Evolutionary conservation across 2,888 invertebrate species (phyloP).

Genomic region (Drosophila antonietae): DNA sequence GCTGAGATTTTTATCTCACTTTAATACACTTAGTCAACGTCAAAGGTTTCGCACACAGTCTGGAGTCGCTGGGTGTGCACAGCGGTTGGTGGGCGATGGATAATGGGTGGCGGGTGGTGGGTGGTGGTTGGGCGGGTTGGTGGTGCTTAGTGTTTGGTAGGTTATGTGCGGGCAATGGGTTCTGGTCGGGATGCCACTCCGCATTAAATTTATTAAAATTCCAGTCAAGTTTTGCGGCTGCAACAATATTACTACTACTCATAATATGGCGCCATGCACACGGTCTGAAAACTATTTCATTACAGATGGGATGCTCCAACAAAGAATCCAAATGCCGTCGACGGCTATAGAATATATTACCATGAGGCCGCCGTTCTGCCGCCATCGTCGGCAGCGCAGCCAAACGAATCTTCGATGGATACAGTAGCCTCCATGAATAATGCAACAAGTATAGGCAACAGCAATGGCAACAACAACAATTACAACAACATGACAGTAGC

Average conservation of each 20-base stretch:
- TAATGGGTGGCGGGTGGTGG: neutral
- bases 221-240: slow-evolving; percentile 77
- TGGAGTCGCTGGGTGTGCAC: slow-evolving; percentile 10
- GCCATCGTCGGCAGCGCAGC: slow-evolving; percentile 58
- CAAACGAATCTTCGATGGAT: slow-evolving; percentile 57
- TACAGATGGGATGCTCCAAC: slow-evolving; percentile 91
- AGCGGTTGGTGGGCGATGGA: slow-evolving; percentile 4
- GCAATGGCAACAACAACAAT: slow-evolving; percentile 39
- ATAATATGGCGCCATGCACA: slow-evolving; percentile 72
- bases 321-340: slow-evolving; percentile 93
- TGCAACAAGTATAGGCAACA: slow-evolving; percentile 78
- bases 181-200: slow-evolving; percentile 25
- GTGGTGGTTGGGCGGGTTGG: neutral
- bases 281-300: slow-evolving; percentile 77
- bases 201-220: slow-evolving; percentile 79
- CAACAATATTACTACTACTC: slow-evolving; percentile 79
- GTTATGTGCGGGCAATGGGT: slow-evolving; percentile 7
- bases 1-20: slow-evolving; percentile 79
- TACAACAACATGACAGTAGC: slow-evolving; percentile 54
- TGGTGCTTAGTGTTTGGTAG: neutral
- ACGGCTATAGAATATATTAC: slow-evolving; percentile 94
- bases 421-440: slow-evolving; percentile 72
- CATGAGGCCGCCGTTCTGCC: slow-evolving; percentile 86
- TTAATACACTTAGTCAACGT: slow-evolving; percentile 80
- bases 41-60: slow-evolving; percentile 67